These are phyloP conservation scores for Bicyclus anynana DNA, from an alignment of 1,140 invertebrate genomes.

Conservation along the genomic window DNA sequence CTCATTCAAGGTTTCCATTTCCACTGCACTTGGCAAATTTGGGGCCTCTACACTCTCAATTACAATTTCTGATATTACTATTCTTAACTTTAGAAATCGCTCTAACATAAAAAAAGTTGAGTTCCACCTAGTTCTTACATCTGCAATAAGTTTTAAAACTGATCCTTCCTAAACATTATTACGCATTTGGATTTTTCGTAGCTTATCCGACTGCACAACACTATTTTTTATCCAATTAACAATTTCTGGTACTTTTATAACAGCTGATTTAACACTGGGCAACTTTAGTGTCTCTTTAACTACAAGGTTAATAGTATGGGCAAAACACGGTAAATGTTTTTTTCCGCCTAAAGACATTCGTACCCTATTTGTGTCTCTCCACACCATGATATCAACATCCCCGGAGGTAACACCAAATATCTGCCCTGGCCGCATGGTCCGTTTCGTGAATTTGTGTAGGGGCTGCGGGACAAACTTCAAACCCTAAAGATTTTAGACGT, in stretches of 20 bases:
- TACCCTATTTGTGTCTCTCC: no score
- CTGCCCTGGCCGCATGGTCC: no score
- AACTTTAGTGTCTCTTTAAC: slow-evolving; percentile 14
- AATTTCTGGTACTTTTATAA: slow-evolving; percentile 26
- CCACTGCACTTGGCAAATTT: slow-evolving; percentile 24
- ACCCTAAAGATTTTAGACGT: no score
- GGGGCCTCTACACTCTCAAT: slow-evolving; percentile 21
- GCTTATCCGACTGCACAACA: slow-evolving; percentile 22
- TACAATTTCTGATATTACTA: slow-evolving; percentile 20
- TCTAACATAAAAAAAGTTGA: slow-evolving; percentile 30
- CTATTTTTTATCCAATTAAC: slow-evolving; percentile 31
- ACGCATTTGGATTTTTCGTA: slow-evolving; percentile 26
- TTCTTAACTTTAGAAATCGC: slow-evolving; percentile 4
- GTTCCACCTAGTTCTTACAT: slow-evolving; percentile 21
- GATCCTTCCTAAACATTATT: slow-evolving; percentile 19
- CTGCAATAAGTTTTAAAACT: slow-evolving; percentile 10
- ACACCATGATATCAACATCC: no score
- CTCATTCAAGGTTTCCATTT: slow-evolving; percentile 27
- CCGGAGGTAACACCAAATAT: no score
- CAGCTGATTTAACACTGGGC: slow-evolving; percentile 11
- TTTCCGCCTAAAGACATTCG: slow-evolving; percentile 26
- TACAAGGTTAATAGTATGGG: slow-evolving; percentile 24
- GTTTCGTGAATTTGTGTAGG: no score
- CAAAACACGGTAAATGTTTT: slow-evolving; percentile 24
- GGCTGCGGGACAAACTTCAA: no score